Percentiles rank a stretch among this genome's conserved stretches.
phyloP scores from a whole-genome alignment of 2,797 vertebrate genomes.

The Lacerta agilis region DNA sequence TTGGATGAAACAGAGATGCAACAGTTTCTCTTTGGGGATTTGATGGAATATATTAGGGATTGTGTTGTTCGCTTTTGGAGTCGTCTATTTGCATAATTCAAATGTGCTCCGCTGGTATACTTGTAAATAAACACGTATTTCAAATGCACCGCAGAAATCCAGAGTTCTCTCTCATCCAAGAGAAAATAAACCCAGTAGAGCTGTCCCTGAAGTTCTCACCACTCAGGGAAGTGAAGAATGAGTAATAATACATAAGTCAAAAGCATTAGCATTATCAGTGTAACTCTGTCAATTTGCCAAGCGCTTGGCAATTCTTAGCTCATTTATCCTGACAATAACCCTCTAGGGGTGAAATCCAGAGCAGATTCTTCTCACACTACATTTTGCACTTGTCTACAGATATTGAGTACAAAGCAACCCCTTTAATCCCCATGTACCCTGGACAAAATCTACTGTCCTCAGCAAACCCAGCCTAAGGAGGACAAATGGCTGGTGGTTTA shows the following conservation, averaged over 20 bases:
- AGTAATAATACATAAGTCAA: neutral
- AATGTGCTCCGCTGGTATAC: neutral
- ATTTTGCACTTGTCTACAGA: neutral
- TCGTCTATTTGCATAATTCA: neutral
- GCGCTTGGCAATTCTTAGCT: neutral
- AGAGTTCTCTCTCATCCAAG: neutral
- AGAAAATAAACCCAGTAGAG: neutral
- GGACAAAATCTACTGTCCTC: too few relatives aligned
- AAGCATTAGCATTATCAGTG: neutral
- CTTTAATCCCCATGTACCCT: too few relatives aligned
- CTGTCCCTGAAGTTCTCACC: neutral
- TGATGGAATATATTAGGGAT: neutral
- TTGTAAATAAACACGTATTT: neutral
- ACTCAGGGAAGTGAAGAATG: neutral
- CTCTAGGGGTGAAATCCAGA: neutral
- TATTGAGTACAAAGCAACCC: neutral
- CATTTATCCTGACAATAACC: slow-evolving; percentile 11
- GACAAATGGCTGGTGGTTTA: too few relatives aligned
- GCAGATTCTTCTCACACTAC: neutral
- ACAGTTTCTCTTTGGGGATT: neutral
- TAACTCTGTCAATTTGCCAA: neutral
- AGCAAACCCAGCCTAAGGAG: too few relatives aligned
- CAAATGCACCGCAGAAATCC: neutral
- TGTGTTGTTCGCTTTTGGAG: too few relatives aligned
- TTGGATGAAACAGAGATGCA: neutral